Evolutionary conservation across 2,888 invertebrate genomes (phyloP), one percentile per base, ranked within the genome.

Genomic region (Dioctria linearis): DNA sequence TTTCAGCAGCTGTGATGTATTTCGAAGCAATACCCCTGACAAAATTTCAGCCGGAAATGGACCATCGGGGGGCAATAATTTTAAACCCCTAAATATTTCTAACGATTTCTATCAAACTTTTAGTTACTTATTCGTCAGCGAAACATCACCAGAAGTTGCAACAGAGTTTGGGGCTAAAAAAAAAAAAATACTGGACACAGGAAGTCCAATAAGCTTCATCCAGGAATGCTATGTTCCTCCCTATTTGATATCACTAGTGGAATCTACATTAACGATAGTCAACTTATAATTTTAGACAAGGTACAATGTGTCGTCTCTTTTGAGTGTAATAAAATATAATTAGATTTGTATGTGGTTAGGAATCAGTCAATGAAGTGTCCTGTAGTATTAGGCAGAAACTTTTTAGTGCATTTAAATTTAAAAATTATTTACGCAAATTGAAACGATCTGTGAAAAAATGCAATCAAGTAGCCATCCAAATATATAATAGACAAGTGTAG

Each of bases 261-360:
- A n/a, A n/a, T n/a, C n/a, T n/a, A 2, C 25, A 25, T 25, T 2
- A 25, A 25, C 25, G 25, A 25, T 25, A 25, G 25, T 25, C 25
- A 25, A 25, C 25, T 25, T 25, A 25, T 46, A 5, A 13, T 65
- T 46, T 49, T 61, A 39, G 78, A 65, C 49, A 78, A 40, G n/a
- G 43, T 66, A 43, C 46, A 78, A 49, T 78, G 78, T 78, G 49
- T 13, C n/a, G 66, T 78, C 42, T 25, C 13, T 59, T 78, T 65
- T 65, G 2, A 65, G 11, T 43, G 61, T 78, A 40, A 46, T 42
- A 49, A 25, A 25, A 51, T 65, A 37, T 13, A 78, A 11, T 63
- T 78, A 37, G 5, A 42, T 65, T 51, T 78, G 11, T 51, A 42
- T 5, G 25, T 25, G 25, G 25, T 25, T 25, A 25, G 25, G 25